These are phyloP conservation scores for Harmothoe impar DNA, from an alignment of 2,888 invertebrate species.

Conservation along the genomic window DNA sequence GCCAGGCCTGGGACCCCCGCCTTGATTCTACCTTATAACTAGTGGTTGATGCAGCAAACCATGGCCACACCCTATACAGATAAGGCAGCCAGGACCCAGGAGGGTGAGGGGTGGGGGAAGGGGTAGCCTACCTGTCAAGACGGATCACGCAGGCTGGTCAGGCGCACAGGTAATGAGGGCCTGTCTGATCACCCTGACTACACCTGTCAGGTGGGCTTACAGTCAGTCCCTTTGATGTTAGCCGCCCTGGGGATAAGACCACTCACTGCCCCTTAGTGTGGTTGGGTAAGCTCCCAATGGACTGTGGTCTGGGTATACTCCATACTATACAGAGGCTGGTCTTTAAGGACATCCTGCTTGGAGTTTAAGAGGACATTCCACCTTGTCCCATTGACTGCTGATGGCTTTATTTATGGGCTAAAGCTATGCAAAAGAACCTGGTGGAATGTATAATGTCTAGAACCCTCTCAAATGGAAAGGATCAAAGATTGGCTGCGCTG, in stretches of 20 bases:
- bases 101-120: constrained; percentile 15
- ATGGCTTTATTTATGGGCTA: no score
- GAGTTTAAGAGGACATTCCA: neutral
- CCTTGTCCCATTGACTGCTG: no score
- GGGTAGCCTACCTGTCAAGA: constrained; percentile 1
- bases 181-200: constrained; percentile 19
- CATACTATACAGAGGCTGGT: neutral
- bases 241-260: neutral
- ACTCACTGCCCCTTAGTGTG: constrained; percentile 22
- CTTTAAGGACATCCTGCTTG: constrained; percentile 20
- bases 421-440: no score
- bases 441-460: no score
- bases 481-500: no score
- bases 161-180: constrained; percentile 42
- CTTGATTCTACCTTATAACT: no score
- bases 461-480: no score
- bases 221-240: neutral
- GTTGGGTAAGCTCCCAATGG: neutral
- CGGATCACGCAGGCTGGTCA: neutral
- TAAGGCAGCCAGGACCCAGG: constrained; percentile 13
- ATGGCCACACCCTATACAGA: constrained; percentile 16
- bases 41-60: neutral
- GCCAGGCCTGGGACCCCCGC: no score
- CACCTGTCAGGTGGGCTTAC: constrained; percentile 25
- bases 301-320: neutral